A percentile compares a stretch with the other conserved stretches of the same genome.
Conservation (phyloP, 2,888 invertebrate genomes). For the Clivina fossor region DNA sequence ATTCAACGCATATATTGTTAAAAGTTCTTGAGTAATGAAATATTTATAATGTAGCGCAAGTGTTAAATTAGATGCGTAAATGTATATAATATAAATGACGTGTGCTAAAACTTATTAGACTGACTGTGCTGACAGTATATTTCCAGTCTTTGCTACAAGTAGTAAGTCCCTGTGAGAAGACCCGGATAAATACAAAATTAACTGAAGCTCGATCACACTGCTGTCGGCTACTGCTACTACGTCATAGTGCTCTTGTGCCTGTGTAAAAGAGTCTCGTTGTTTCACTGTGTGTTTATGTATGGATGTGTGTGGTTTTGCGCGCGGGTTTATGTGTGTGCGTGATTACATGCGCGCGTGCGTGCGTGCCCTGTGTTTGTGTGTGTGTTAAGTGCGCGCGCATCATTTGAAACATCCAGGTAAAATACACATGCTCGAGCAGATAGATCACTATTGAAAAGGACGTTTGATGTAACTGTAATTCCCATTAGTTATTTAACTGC, state of each 20-base stretch:
- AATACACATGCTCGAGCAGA: no score
- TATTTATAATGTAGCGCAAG: no score
- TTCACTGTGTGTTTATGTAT: conserved; percentile 6
- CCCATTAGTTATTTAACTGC: no score
- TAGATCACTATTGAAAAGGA: no score
- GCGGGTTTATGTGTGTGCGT: conserved; percentile 25
- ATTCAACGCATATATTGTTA: no score
- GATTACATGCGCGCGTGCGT: conserved; percentile 39
- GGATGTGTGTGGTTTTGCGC: conserved; percentile 30
- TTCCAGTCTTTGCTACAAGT: conserved; percentile 13
- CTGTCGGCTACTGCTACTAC: conserved; percentile 41
- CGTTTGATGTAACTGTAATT: no score
- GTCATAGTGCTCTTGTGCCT: conserved; percentile 29
- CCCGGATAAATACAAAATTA: conserved; percentile 54
- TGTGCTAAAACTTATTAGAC: no score
- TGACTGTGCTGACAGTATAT: no score
- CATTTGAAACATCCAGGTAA: no score
- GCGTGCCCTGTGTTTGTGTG: conserved; percentile 14
- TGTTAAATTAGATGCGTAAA: no score
- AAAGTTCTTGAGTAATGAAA: no score
- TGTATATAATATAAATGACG: no score
- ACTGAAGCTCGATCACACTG: conserved; percentile 49
- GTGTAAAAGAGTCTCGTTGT: conserved; percentile 10
- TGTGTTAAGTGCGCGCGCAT: conserved; percentile 25
- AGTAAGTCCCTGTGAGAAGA: conserved; percentile 40